Evolutionary conservation across 23 tunicate species (phyloP).

Genomic region (Trididemnum miniatum): DNA sequence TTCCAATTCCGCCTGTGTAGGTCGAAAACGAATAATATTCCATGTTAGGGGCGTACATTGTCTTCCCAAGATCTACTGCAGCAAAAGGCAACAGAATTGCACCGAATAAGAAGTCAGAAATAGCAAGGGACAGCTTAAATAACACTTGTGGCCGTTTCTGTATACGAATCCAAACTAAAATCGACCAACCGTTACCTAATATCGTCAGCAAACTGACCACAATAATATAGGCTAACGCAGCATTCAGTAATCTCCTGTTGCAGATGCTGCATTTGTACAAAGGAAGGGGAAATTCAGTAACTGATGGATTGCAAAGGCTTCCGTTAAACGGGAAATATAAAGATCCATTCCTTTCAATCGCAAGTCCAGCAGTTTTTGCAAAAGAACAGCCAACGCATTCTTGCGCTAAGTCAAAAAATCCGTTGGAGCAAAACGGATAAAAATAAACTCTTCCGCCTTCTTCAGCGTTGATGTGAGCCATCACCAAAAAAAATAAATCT

Average conservation of each 20-base stretch:
- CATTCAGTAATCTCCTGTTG: slow-evolving; percentile 20
- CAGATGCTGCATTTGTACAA: slow-evolving; percentile 37
- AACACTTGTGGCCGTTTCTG: slow-evolving; percentile 39
- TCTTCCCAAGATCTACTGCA: neutral
- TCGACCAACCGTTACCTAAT: slow-evolving; percentile 34
- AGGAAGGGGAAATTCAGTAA: slow-evolving; percentile 37
- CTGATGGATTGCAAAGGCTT: slow-evolving; percentile 33
- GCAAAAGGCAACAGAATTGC: slow-evolving; percentile 31
- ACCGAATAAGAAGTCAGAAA: slow-evolving; percentile 56
- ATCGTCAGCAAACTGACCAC: slow-evolving; percentile 16
- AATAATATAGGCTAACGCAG: slow-evolving; percentile 21
- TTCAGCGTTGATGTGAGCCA: neutral
- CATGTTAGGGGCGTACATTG: slow-evolving; percentile 34
- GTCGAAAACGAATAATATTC: slow-evolving; percentile 42
- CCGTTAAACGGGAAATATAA: neutral
- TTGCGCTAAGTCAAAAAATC: neutral
- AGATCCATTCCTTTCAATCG: neutral
- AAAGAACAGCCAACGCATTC: slow-evolving; percentile 22
- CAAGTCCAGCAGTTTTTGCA: slow-evolving; percentile 5
- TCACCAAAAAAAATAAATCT: too few species aligned
- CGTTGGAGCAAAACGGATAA: slow-evolving; percentile 31
- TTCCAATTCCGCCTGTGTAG: neutral
- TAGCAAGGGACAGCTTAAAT: slow-evolving; percentile 44
- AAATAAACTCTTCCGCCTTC: neutral
- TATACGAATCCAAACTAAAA: slow-evolving; percentile 33